Conservation (phyloP, 1,140 invertebrate genomes). For the Anadara kagoshimensis region DNA sequence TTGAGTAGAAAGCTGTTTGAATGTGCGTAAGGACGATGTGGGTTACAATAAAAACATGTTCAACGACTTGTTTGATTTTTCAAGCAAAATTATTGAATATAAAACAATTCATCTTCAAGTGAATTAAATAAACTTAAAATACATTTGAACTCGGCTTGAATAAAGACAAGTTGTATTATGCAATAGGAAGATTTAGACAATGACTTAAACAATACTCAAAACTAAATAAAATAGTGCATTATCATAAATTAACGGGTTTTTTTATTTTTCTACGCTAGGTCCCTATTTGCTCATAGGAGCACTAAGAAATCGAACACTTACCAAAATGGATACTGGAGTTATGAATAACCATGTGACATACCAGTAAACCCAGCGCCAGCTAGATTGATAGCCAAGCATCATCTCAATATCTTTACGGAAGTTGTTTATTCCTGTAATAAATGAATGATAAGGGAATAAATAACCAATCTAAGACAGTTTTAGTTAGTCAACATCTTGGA, state of each 20-base stretch:
- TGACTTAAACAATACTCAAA: no score
- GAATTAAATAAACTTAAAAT: no score
- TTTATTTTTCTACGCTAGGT: neutral
- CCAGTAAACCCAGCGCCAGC: slow-evolving; percentile 73
- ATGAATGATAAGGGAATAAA: neutral
- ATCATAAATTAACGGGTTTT: no score
- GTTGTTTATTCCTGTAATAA: slow-evolving; percentile 49
- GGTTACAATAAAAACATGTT: neutral
- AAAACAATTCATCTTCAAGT: no score
- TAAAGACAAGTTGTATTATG: neutral
- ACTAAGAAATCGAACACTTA: slow-evolving; percentile 40
- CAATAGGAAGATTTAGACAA: neutral
- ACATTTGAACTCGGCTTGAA: no score
- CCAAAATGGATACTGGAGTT: slow-evolving; percentile 50
- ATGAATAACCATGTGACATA: slow-evolving; percentile 52
- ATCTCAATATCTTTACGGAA: slow-evolving; percentile 80
- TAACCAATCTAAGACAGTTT: neutral
- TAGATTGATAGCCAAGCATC: slow-evolving; percentile 80
- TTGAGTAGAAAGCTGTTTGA: neutral
- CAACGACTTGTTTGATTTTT: no score
- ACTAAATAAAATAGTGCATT: no score
- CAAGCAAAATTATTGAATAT: no score
- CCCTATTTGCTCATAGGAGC: neutral
- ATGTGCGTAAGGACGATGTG: neutral
- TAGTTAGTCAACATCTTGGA: no score